These are phyloP conservation scores for Haliclona indistincta DNA, from an alignment of 37 sponge, comb jelly and placozoan genomes.

Conservation along the genomic window DNA sequence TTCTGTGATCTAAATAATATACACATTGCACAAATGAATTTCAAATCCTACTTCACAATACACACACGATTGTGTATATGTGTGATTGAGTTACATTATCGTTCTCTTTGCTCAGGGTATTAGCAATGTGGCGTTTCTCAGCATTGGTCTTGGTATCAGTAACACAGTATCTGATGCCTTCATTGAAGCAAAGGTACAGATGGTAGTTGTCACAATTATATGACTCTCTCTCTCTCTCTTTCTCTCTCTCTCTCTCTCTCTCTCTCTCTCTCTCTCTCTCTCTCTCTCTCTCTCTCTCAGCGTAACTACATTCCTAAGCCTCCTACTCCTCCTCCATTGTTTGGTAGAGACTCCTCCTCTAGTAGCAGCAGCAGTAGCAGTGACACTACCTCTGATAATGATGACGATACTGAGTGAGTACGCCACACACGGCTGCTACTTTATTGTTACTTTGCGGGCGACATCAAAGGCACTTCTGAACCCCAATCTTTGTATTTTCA, in stretches of 20 bases:
- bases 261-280: background rate
- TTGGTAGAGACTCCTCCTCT: background rate
- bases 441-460: too few relatives aligned
- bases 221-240: background rate
- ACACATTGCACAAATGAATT: too few relatives aligned
- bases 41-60: background rate
- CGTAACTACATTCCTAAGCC: background rate
- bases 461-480: too few relatives aligned
- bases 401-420: too few relatives aligned
- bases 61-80: background rate
- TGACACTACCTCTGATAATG: too few relatives aligned
- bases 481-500: too few relatives aligned
- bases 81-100: background rate
- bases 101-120: conserved; percentile 44
- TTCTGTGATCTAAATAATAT: too few relatives aligned
- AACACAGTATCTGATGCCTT: conserved; percentile 53
- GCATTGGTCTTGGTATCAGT: conserved; percentile 56
- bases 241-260: background rate
- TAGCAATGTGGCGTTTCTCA: conserved; percentile 67
- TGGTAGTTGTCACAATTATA: background rate
- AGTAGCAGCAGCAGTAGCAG: too few relatives aligned
- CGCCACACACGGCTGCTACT: too few relatives aligned
- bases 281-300: background rate
- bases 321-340: background rate
- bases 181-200: conserved; percentile 62